Evolutionary conservation across 2,113 vertebrate genomes (phyloP).

Genomic region (Ictalurus punctatus): DNA sequence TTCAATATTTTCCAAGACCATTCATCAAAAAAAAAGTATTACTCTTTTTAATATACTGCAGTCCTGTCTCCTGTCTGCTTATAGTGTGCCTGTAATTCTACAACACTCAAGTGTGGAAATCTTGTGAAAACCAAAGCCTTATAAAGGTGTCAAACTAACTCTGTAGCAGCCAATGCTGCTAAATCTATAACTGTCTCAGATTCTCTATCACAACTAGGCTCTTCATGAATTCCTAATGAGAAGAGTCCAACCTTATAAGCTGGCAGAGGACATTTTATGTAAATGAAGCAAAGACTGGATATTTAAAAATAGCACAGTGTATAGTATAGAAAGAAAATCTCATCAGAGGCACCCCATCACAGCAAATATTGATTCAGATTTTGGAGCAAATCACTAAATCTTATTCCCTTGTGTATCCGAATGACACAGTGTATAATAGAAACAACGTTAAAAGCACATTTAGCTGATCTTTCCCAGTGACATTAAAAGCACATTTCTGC

Average conservation of each 20-base stretch:
- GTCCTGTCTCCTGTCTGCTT: conserved; percentile 7
- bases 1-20: conserved; percentile 40
- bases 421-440: background rate
- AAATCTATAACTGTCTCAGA: conserved; percentile 49
- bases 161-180: conserved; percentile 44
- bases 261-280: conserved; percentile 28
- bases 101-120: conserved; percentile 29
- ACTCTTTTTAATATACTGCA: conserved; percentile 47
- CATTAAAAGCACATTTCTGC: conserved; percentile 23
- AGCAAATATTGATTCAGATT: conserved; percentile 21
- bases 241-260: conserved; percentile 33
- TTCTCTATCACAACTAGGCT: conserved; percentile 29
- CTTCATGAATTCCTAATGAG: conserved; percentile 44
- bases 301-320: conserved; percentile 24
- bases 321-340: conserved; percentile 6
- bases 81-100: conserved; percentile 33
- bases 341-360: conserved; percentile 4
- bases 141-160: conserved; percentile 53
- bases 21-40: conserved; percentile 39
- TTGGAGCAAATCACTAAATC: conserved; percentile 16
- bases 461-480: conserved; percentile 21
- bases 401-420: conserved; percentile 15
- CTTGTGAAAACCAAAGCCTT: conserved; percentile 37
- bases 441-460: conserved; percentile 42
- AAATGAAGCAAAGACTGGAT: conserved; percentile 4